Evolutionary conservation across 2,113 vertebrate genomes (phyloP).

Genomic region (Eptatretus burgeri): DNA sequence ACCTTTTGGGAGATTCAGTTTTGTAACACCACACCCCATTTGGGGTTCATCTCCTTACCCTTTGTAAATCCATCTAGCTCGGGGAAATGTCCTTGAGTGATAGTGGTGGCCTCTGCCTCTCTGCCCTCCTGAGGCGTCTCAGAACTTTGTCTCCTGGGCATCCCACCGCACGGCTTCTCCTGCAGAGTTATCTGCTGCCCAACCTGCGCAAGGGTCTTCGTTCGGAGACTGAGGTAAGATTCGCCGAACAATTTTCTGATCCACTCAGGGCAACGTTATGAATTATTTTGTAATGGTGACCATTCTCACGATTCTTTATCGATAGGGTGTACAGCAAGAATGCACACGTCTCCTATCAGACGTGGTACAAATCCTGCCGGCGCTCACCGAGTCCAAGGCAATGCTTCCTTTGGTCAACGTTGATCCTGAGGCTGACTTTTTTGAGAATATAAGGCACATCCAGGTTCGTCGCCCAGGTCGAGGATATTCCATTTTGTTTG

Average conservation of each 20-base stretch:
- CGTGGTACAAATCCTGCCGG: conserved; percentile 48
- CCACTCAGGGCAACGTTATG: too few relatives aligned
- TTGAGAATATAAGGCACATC: conserved; percentile 96
- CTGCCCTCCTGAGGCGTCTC: conserved; percentile 28
- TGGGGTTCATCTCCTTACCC: conserved; percentile 8
- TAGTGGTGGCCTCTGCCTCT: conserved; percentile 48
- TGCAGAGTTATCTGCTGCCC: conserved; percentile 41
- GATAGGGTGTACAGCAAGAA: conserved; percentile 52
- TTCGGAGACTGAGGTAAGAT: conserved; percentile 44
- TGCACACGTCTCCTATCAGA: conserved; percentile 58
- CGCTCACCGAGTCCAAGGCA: conserved; percentile 42
- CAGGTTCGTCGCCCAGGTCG: conserved; percentile 24
- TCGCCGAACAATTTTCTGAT: too few relatives aligned
- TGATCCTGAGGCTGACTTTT: conserved; percentile 78
- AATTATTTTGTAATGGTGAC: too few relatives aligned
- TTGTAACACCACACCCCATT: neutral
- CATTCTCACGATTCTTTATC: conserved; percentile 10
- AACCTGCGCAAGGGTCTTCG: conserved; percentile 41
- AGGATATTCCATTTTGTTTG: too few relatives aligned
- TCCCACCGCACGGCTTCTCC: conserved; percentile 36
- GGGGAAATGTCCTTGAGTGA: conserved; percentile 81
- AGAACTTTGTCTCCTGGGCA: conserved; percentile 23
- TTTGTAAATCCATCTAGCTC: conserved; percentile 19
- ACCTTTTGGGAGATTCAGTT: neutral
- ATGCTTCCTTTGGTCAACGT: conserved; percentile 54